These are phyloP conservation scores for Neodiprion fabricii DNA, from an alignment of 1,140 invertebrate species.

Conservation along the genomic window DNA sequence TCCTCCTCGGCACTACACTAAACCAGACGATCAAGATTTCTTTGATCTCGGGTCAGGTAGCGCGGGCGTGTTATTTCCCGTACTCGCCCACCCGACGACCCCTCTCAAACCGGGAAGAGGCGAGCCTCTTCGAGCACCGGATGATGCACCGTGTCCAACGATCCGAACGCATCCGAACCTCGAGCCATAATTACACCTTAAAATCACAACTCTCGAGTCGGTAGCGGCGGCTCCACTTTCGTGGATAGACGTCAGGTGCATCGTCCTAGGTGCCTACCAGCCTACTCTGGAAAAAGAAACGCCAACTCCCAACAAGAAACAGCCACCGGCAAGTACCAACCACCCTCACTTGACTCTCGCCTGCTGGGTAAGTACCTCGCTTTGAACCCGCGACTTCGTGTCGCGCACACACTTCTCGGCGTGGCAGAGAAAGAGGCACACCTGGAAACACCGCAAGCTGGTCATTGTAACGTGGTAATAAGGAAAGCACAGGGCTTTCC, in stretches of 20 bases:
- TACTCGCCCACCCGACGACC: no score
- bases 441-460: background rate
- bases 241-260: background rate
- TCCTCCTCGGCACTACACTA: background rate
- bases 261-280: constrained; percentile 14
- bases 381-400: no score
- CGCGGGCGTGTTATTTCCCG: background rate
- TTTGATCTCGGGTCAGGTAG: constrained; percentile 4
- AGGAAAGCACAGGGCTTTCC: background rate
- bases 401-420: background rate
- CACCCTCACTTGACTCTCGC: background rate
- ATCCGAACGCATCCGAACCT: background rate
- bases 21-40: background rate
- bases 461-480: constrained; percentile 19
- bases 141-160: no score
- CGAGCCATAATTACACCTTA: background rate
- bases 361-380: background rate
- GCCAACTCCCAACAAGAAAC: background rate
- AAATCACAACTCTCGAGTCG: background rate
- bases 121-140: no score
- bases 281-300: constrained; percentile 5
- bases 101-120: no score
- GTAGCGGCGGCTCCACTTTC: no score
- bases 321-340: background rate
- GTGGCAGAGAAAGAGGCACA: no score